Percentiles rank a stretch among this genome's conserved stretches.
Conservation (phyloP, 1,140 invertebrate genomes). For the Sarcophaga bullata region DNA sequence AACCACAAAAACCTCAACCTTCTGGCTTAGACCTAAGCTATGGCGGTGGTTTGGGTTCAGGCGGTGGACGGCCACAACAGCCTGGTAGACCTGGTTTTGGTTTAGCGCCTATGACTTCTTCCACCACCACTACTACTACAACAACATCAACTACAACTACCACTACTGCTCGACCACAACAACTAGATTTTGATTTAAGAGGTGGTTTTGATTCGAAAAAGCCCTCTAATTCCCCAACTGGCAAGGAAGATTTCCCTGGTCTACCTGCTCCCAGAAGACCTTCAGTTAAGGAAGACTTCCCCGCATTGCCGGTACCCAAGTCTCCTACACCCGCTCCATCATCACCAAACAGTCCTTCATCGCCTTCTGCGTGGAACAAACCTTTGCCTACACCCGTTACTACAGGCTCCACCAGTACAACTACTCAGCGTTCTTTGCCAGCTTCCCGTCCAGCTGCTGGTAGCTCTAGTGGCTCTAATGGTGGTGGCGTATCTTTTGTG, state of each 20-base stretch:
- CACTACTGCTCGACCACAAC: constrained; percentile 28
- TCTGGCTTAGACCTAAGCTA: constrained; percentile 61
- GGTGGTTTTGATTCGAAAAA: constrained; percentile 47
- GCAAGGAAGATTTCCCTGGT: constrained; percentile 59
- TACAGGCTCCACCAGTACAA: constrained; percentile 36
- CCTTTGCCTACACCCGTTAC: constrained; percentile 28
- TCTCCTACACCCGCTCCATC: constrained; percentile 46
- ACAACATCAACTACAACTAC: constrained; percentile 49
- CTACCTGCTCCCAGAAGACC: constrained; percentile 55
- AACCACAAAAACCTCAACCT: constrained; percentile 57
- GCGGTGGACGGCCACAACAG: constrained; percentile 16
- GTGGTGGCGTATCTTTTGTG: constrained; percentile 50
- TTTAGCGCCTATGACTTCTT: constrained; percentile 43
- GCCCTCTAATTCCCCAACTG: constrained; percentile 48
- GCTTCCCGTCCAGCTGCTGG: neutral
- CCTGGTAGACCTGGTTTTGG: constrained; percentile 51
- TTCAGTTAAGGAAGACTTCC: constrained; percentile 57
- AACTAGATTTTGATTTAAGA: constrained; percentile 52
- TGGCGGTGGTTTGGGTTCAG: constrained; percentile 47
- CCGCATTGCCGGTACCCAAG: constrained; percentile 50
- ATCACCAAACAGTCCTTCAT: constrained; percentile 54
- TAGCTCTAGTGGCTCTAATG: constrained; percentile 12
- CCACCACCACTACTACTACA: constrained; percentile 46
- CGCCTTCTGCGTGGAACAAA: constrained; percentile 42
- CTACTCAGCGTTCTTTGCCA: neutral